phyloP scores from a whole-genome alignment of 2,888 invertebrate genomes.

The Amphiduros pacificus region DNA sequence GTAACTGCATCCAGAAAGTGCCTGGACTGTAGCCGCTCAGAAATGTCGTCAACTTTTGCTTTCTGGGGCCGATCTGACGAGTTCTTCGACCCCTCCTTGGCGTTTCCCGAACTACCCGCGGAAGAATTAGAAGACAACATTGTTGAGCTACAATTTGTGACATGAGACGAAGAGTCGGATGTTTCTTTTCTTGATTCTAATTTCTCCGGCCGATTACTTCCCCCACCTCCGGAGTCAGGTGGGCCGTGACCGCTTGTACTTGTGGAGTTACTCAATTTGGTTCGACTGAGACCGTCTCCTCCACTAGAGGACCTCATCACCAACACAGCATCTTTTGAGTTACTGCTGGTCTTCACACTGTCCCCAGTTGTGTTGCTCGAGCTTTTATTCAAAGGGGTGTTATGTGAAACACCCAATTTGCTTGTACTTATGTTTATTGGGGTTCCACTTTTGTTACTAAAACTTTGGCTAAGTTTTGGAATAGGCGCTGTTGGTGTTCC shows the following conservation, averaged over 20 bases:
- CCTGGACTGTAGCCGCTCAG: conserved; percentile 13
- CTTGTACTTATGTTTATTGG: too few relatives aligned
- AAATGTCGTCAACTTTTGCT: conserved; percentile 4
- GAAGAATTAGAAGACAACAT: neutral
- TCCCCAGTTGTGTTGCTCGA: neutral
- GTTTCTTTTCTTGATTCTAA: neutral
- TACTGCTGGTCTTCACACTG: neutral
- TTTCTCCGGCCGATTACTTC: neutral
- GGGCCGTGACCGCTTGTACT: neutral
- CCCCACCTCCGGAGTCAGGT: neutral
- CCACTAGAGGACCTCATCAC: neutral
- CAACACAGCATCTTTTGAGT: neutral
- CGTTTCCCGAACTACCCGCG: neutral
- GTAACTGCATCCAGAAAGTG: conserved; percentile 25
- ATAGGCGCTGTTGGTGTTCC: neutral
- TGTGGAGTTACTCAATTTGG: neutral
- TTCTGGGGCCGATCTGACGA: conserved; percentile 4
- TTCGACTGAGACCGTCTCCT: neutral
- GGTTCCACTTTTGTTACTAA: neutral
- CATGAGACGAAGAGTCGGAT: neutral
- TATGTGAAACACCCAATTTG: neutral
- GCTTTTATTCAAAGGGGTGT: neutral
- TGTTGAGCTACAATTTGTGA: neutral
- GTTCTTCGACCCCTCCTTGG: neutral
- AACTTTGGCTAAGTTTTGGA: neutral